These are phyloP conservation scores for Mus minutoides DNA, from an alignment of 2,797 vertebrate species.

Conservation along the genomic window DNA sequence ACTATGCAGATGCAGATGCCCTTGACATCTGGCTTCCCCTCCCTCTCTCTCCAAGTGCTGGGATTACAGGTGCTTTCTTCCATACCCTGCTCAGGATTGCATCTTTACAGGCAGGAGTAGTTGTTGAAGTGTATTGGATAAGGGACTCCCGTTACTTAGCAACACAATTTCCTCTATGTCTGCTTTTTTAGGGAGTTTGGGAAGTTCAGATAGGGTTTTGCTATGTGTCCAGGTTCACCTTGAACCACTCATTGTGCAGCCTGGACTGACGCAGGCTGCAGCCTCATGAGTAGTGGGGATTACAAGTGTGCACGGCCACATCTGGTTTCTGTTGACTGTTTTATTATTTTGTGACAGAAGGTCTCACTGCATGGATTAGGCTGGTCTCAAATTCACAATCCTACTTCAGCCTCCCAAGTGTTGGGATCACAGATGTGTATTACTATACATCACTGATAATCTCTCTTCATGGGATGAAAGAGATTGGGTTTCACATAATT, in stretches of 20 bases:
- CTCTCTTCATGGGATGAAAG: conserved; percentile 20
- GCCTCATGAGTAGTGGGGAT: neutral
- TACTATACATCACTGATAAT: neutral
- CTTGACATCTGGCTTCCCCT: neutral
- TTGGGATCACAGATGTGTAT: neutral
- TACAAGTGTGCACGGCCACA: neutral
- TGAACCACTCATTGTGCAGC: neutral
- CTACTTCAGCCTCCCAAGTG: neutral
- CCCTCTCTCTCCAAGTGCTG: neutral
- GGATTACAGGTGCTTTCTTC: neutral
- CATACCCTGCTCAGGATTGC: neutral
- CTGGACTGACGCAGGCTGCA: neutral
- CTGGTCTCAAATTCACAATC: neutral
- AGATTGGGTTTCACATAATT: conserved; percentile 10
- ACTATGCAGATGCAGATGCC: neutral
- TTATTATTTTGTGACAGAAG: neutral
- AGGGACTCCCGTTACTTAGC: neutral
- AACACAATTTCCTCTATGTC: neutral
- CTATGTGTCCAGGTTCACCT: neutral
- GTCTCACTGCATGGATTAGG: neutral
- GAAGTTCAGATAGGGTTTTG: neutral
- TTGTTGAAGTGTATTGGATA: neutral
- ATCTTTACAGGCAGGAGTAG: neutral
- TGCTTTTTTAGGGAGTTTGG: neutral
- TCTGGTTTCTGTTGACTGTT: neutral